Base-by-base conservation (phyloP, 1,140 invertebrate species). In the Tribolium madens region DNA sequence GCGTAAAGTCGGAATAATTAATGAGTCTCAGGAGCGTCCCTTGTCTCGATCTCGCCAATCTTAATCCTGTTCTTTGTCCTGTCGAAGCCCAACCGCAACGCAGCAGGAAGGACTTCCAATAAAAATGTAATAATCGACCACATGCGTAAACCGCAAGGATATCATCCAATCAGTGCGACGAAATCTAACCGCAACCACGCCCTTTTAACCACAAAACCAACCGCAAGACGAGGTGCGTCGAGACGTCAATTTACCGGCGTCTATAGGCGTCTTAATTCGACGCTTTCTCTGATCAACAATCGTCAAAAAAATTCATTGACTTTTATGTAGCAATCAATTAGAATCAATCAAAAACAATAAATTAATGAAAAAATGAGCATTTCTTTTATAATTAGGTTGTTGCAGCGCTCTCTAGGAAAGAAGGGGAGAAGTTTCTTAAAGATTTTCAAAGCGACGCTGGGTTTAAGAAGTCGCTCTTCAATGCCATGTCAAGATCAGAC, bases 181-280 rank as follows among this genome's bases (percentile, higher is more conserved):
- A 80, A 75, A 81, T 79, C 76, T 81, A 84, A 86, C 86, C 85
- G 82, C 84, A 85, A 83, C 84, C 81, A 78, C 85, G 85, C 86
- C 86, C 80, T 83, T 83, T 83, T 86, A 86, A 87, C 86, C 86
- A 81, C 86, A 87, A 73, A 87, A 87, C 86, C 86, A 87, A 87
- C 86, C 86, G 85, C 86, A 86, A 86, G 82, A 83, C 82, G 84
- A 86, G 84, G 81, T 85, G 84, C 85, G 84, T 83, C 82, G 82
- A 77, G 84, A 85, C 83, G 84, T 80, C 83, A 77, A 82, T 80
- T 76, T 80, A 72, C 48, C 76, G 75, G 50, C 80, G 80, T 79
- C 81, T 81, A 78, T 78, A 83, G 80, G 80, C 81, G 79, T 84
- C 83, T 83, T 83, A 79, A 79, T 78, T 76, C 80, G 18, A 70